Evolutionary conservation across 2,113 vertebrate species (phyloP).

Genomic region (Holacanthus passer): DNA sequence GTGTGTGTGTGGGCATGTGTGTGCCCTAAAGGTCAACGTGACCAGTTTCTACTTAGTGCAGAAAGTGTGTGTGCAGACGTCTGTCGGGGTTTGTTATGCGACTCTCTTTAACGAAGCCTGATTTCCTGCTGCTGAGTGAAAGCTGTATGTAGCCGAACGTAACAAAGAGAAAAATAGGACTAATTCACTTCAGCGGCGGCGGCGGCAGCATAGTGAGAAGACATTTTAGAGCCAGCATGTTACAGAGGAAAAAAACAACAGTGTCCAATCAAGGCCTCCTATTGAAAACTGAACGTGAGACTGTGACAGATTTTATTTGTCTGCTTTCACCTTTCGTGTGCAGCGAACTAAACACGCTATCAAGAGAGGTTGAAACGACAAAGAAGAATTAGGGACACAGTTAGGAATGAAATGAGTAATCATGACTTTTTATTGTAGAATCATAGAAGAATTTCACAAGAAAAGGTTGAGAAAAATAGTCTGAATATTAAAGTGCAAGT

Average conservation of each 20-base stretch:
- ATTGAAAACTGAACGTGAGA: background rate
- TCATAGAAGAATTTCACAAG: too few species aligned
- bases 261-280: background rate
- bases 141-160: background rate
- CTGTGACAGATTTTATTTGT: background rate
- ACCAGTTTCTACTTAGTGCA: constrained; percentile 1
- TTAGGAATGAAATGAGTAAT: too few species aligned
- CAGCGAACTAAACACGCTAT: background rate
- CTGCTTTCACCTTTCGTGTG: too few species aligned
- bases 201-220: background rate
- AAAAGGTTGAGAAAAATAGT: too few species aligned
- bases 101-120: constrained; percentile 5
- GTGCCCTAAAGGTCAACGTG: constrained; percentile 24
- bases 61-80: background rate
- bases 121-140: constrained; percentile 28
- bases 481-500: too few species aligned
- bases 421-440: too few species aligned
- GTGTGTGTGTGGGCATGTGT: background rate
- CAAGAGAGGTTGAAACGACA: too few species aligned
- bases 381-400: too few species aligned
- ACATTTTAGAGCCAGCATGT: background rate
- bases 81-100: background rate
- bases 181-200: background rate
- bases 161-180: background rate
- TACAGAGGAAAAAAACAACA: background rate